A percentile compares a stretch with the other conserved stretches of the same genome.
Evolutionary conservation across 2,797 vertebrate species (phyloP).

Genomic region (Coracias cyanogaster): DNA sequence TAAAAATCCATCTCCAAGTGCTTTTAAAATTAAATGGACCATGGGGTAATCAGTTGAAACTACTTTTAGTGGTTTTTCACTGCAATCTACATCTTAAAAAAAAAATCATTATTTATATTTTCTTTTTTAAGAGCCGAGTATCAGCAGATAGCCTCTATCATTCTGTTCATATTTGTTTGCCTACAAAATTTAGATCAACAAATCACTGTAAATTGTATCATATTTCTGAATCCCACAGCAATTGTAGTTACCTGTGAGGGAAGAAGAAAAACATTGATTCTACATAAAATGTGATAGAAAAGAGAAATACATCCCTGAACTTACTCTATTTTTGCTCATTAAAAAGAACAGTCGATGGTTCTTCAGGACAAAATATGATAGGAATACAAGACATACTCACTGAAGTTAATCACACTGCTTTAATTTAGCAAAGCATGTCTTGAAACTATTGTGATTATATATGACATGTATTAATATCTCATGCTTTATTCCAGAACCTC

Average conservation of each 20-base stretch:
- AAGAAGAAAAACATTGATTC: neutral
- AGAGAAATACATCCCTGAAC: neutral
- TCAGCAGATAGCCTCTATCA: neutral
- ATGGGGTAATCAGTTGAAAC: neutral
- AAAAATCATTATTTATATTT: neutral
- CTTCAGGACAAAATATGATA: neutral
- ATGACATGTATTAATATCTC: neutral
- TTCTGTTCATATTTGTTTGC: neutral
- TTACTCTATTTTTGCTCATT: neutral
- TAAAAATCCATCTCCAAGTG: neutral
- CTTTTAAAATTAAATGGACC: neutral
- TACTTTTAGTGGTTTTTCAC: neutral
- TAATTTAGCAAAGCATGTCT: neutral
- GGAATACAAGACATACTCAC: neutral
- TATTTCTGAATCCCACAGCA: neutral
- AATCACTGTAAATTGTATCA: neutral
- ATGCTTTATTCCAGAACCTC: neutral
- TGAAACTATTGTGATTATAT: neutral
- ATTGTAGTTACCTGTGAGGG: neutral
- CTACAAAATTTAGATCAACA: neutral
- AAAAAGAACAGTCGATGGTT: neutral
- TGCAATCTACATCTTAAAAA: neutral
- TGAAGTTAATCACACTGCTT: neutral
- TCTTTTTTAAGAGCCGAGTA: neutral
- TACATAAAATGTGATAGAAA: neutral